Conservation (phyloP, 2,888 invertebrate genomes). For the Deilephila porcellus region DNA sequence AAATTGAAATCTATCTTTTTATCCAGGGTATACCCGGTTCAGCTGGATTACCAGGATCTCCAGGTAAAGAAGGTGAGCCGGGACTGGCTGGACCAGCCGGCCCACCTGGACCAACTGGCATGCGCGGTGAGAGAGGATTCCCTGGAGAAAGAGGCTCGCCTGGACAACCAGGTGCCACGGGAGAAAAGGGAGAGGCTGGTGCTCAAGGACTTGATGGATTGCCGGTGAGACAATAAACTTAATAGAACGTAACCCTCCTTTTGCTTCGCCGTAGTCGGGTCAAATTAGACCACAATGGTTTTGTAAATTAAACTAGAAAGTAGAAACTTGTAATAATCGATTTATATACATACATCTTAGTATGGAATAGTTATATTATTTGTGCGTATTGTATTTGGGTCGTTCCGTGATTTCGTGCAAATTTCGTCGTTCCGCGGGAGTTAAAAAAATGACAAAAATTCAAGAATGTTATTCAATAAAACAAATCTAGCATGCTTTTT, state of each 20-base stretch:
- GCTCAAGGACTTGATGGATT: conserved; percentile 88
- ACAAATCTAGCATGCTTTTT: too few species aligned
- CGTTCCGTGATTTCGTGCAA: too few species aligned
- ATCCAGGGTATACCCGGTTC: conserved; percentile 89
- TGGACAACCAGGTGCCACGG: conserved; percentile 87
- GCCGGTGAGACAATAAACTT: conserved; percentile 72
- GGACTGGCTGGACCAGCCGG: conserved; percentile 89
- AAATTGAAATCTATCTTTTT: background rate
- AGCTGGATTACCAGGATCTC: conserved; percentile 88
- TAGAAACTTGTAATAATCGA: too few species aligned
- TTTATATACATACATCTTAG: too few species aligned
- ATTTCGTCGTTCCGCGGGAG: too few species aligned
- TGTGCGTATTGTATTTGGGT: too few species aligned
- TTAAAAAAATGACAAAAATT: too few species aligned
- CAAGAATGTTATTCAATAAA: too few species aligned
- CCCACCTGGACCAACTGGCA: conserved; percentile 85
- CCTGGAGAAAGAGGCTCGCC: conserved; percentile 90
- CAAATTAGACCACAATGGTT: too few species aligned
- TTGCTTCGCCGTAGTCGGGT: too few species aligned
- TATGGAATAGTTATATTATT: too few species aligned
- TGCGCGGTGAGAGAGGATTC: conserved; percentile 88
- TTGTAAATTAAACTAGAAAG: too few species aligned
- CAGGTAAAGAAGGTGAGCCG: conserved; percentile 92
- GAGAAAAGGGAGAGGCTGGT: conserved; percentile 87
- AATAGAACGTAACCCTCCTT: background rate